A percentile compares a stretch with the other conserved stretches of the same genome.
phyloP scores from a whole-genome alignment of 2,888 invertebrate genomes.

The Tenthredo distinguenda region DNA sequence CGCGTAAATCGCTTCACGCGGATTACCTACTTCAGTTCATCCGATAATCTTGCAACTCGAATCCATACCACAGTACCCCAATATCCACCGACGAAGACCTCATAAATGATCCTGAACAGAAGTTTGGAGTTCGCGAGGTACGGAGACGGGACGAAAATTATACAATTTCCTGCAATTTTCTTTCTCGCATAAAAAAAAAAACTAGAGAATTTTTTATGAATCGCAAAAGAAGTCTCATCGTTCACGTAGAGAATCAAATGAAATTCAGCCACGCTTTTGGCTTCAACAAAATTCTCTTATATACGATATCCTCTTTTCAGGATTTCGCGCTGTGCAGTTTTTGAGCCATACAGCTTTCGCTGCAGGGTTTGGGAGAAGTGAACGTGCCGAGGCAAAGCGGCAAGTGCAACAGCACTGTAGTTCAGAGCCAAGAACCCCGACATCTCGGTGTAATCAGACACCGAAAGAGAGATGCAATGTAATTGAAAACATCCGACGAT shows the following conservation, averaged over 20 bases:
- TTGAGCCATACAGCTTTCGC: not conserved
- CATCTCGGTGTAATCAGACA: constrained; percentile 78
- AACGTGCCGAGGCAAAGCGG: constrained; percentile 58
- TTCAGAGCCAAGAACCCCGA: constrained; percentile 66
- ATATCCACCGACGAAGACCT: not conserved
- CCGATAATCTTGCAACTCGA: constrained; percentile 12
- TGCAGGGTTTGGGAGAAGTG: not conserved
- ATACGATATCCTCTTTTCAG: not conserved
- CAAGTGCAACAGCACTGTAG: constrained; percentile 65
- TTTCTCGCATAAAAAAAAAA: too few relatives aligned
- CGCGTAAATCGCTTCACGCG: constrained; percentile 17
- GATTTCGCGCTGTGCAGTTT: not conserved
- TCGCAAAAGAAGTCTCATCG: not conserved
- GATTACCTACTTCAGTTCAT: constrained; percentile 19
- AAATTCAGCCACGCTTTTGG: not conserved
- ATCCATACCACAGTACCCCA: not conserved
- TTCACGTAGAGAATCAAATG: not conserved
- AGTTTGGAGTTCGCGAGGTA: not conserved
- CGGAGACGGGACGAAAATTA: not conserved
- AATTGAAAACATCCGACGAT: constrained; percentile 74
- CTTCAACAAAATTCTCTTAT: not conserved
- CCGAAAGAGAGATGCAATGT: constrained; percentile 67
- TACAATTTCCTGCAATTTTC: not conserved
- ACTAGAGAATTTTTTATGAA: not conserved
- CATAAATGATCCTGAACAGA: not conserved